phyloP scores from a whole-genome alignment of 2,888 invertebrate genomes.

The Lordiphosa andalusiaca region DNA sequence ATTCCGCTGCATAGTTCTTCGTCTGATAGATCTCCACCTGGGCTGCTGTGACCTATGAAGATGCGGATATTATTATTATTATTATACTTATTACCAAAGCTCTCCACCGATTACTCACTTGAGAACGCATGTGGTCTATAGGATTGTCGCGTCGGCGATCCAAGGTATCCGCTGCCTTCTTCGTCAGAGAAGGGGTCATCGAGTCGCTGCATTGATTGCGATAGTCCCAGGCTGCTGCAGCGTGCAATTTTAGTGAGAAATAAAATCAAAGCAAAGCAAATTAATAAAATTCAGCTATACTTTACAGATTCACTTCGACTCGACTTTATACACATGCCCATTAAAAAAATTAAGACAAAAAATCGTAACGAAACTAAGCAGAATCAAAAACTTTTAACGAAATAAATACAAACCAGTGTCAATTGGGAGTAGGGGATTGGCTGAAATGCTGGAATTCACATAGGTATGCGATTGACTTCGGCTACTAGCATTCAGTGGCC shows the following conservation, averaged over 20 bases:
- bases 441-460: conserved; percentile 94
- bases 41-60: conserved; percentile 80
- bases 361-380: conserved; percentile 55
- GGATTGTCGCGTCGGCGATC: conserved; percentile 81
- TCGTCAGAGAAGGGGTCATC: conserved; percentile 94
- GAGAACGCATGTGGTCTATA: conserved; percentile 82
- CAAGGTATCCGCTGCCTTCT: conserved; percentile 85
- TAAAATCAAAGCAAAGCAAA: conserved; percentile 22
- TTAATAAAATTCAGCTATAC: conserved; percentile 28
- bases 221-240: conserved; percentile 81
- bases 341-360: conserved; percentile 45
- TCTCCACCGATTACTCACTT: conserved; percentile 75
- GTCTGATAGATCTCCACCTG: conserved; percentile 81
- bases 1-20: conserved; percentile 81
- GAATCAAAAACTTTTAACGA: conserved; percentile 62
- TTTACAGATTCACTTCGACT: conserved; percentile 30
- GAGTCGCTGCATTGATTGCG: conserved; percentile 81
- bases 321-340: conserved; percentile 27
- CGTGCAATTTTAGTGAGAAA: conserved; percentile 28
- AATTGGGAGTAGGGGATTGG: conserved; percentile 96
- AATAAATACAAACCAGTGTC: conserved; percentile 84
- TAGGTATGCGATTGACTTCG: conserved; percentile 83
- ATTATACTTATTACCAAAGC: too few relatives aligned
- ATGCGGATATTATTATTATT: not conserved
- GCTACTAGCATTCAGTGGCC: conserved; percentile 81